These are phyloP conservation scores for Marmota flaviventris DNA, from an alignment of 2,113 vertebrate genomes.

Conservation along the genomic window DNA sequence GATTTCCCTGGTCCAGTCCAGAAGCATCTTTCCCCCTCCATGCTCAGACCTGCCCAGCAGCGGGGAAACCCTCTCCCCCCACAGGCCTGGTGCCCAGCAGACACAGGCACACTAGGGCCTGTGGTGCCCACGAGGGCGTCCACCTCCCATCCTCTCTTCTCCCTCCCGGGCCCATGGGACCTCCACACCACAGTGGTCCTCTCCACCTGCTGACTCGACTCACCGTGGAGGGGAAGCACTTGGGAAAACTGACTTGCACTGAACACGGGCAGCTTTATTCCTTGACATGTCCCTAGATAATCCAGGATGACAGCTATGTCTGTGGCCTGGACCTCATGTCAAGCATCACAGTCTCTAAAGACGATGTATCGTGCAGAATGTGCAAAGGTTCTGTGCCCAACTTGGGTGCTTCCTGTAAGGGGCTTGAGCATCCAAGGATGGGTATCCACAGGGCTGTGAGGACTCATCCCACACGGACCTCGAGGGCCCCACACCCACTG, in stretches of 20 bases:
- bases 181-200: fast-evolving
- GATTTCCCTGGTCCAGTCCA: background rate
- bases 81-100: fast-evolving
- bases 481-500: background rate
- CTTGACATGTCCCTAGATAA: background rate
- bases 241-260: background rate
- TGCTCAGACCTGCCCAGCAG: background rate
- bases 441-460: background rate
- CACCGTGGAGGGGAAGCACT: background rate
- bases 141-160: background rate
- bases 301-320: background rate
- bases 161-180: fast-evolving
- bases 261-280: background rate
- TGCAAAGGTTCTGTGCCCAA: background rate
- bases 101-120: background rate
- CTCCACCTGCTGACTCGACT: no score
- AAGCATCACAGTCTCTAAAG: background rate
- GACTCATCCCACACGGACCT: background rate
- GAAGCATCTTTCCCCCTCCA: conserved; percentile 15
- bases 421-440: background rate
- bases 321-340: no score
- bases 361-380: background rate
- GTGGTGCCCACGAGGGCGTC: fast-evolving
- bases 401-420: background rate
- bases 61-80: background rate